Percentiles rank a stretch among this genome's conserved stretches.
Conservation (phyloP, 2,113 vertebrate species). For the Capreolus pygargus region DNA sequence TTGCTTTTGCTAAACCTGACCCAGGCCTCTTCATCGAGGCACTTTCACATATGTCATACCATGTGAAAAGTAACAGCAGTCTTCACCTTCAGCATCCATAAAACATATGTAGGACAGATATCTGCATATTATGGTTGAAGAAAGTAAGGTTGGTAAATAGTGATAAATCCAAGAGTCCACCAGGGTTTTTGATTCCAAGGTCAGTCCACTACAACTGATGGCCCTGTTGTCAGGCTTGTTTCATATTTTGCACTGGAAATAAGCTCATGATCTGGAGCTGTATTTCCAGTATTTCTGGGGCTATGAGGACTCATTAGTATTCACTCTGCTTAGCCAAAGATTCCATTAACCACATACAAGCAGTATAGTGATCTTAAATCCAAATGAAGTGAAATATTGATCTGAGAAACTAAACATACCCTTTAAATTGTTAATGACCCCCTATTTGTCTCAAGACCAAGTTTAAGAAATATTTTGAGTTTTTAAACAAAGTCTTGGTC, state of each 20-base stretch:
- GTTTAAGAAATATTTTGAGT: not conserved
- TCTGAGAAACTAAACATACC: not conserved
- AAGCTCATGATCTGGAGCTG: not conserved
- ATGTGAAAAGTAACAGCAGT: not conserved
- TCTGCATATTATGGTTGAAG: not conserved
- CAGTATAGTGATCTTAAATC: not conserved
- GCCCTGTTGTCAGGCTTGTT: not conserved
- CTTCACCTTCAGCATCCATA: not conserved
- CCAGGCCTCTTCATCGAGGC: not conserved
- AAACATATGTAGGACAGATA: not conserved
- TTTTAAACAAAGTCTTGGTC: slow-evolving; percentile 6
- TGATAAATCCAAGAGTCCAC: not conserved
- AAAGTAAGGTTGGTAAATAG: not conserved
- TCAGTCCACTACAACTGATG: not conserved
- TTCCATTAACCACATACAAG: not conserved
- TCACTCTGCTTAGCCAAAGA: not conserved
- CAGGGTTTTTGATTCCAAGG: not conserved
- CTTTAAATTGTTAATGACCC: not conserved
- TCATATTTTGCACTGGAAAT: not conserved
- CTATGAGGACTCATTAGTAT: not conserved
- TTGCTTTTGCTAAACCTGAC: not conserved
- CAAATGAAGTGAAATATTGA: not conserved
- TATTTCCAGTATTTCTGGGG: not conserved
- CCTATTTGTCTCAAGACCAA: not conserved
- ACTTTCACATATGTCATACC: not conserved